These are phyloP conservation scores for Umimayanthus kanabou DNA, from an alignment of 92 coral and sea anemone genomes.

Conservation along the genomic window DNA sequence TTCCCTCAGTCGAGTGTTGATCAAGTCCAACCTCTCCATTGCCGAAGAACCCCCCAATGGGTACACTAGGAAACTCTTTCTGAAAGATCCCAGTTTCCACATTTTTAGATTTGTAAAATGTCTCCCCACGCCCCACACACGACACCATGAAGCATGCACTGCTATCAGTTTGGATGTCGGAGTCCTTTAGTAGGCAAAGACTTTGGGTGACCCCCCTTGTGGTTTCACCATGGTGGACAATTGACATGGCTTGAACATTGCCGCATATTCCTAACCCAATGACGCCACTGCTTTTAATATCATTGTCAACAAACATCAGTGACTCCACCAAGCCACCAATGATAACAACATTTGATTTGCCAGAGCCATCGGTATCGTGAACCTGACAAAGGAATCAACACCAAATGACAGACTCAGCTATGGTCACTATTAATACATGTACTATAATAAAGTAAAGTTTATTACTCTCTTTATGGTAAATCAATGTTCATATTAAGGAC, in stretches of 20 bases:
- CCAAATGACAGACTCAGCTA: no score
- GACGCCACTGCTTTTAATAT: slow-evolving; percentile 70
- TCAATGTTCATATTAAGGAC: no score
- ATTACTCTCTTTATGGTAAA: no score
- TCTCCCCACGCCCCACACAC: slow-evolving; percentile 84
- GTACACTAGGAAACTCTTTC: slow-evolving; percentile 85
- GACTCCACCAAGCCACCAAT: slow-evolving; percentile 92
- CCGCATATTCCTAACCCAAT: slow-evolving; percentile 94
- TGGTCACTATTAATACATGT: no score
- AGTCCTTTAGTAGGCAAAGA: slow-evolving; percentile 56
- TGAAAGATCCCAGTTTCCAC: slow-evolving; percentile 80
- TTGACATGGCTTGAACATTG: slow-evolving; percentile 79
- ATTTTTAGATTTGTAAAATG: slow-evolving; percentile 73
- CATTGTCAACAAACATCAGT: slow-evolving; percentile 83
- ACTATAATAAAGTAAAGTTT: no score
- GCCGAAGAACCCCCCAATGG: slow-evolving; percentile 85
- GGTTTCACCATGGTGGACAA: slow-evolving; percentile 89
- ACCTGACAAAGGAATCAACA: slow-evolving; percentile 53
- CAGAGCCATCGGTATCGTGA: slow-evolving; percentile 70
- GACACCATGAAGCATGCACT: slow-evolving; percentile 90
- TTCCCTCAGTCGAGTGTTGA: slow-evolving; percentile 77
- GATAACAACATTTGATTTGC: slow-evolving; percentile 82
- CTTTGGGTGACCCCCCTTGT: slow-evolving; percentile 62
- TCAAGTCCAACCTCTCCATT: slow-evolving; percentile 95
- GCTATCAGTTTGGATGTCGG: slow-evolving; percentile 55